These are phyloP conservation scores for Desmodus rotundus DNA, from an alignment of 2,113 vertebrate species.

Conservation along the genomic window DNA sequence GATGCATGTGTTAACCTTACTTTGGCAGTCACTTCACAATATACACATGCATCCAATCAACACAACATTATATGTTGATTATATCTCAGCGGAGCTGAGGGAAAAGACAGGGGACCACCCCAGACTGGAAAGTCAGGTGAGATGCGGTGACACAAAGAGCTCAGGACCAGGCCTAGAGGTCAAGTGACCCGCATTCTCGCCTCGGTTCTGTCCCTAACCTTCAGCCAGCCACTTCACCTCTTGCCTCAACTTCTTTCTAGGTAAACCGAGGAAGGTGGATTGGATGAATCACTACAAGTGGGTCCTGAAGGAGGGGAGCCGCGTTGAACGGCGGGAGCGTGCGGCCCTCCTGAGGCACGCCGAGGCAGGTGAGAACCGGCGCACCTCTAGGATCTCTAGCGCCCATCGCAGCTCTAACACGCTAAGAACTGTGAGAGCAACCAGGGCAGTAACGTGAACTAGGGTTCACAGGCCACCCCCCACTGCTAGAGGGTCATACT, in stretches of 20 bases:
- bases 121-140: neutral
- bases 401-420: neutral
- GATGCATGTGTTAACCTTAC: neutral
- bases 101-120: neutral
- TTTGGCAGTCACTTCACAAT: neutral
- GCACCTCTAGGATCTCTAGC: too few relatives aligned
- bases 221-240: neutral
- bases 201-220: neutral
- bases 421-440: neutral
- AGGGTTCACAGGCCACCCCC: neutral
- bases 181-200: neutral
- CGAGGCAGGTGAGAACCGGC: neutral
- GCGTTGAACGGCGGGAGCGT: too few relatives aligned
- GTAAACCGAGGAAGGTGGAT: neutral
- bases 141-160: neutral
- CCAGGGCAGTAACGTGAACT: neutral
- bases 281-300: neutral
- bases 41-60: neutral
- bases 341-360: too few relatives aligned
- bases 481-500: constrained; percentile 71
- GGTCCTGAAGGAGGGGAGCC: neutral
- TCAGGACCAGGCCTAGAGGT: neutral
- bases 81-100: too few relatives aligned
- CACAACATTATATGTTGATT: neutral
- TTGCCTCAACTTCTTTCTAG: neutral